phyloP scores from a whole-genome alignment of 2,113 vertebrate genomes.

The Euleptes europaea region DNA sequence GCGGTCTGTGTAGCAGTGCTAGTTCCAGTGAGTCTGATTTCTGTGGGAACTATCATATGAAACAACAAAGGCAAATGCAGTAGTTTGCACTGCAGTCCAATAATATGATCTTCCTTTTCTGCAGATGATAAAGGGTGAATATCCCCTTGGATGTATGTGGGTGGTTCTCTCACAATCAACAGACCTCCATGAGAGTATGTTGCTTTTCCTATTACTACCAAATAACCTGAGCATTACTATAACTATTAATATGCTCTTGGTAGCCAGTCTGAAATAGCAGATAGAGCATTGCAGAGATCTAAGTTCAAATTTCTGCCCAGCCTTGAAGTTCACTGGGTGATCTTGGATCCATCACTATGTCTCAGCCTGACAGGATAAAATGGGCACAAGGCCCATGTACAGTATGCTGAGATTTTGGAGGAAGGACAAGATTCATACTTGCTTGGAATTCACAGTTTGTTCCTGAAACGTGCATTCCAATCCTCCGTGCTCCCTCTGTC shows the following conservation, averaged over 20 bases:
- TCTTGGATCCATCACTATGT: no score
- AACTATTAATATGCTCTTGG: not conserved
- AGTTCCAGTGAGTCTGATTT: no score
- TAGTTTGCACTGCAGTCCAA: no score
- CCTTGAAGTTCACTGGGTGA: not conserved
- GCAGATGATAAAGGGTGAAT: not conserved
- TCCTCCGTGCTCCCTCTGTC: not conserved
- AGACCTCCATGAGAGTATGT: not conserved
- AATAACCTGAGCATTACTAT: not conserved
- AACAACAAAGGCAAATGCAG: no score
- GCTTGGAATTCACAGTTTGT: not conserved
- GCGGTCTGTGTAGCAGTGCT: no score
- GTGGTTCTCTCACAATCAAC: not conserved
- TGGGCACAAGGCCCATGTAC: not conserved
- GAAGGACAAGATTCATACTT: not conserved
- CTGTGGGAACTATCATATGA: no score
- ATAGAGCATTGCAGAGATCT: not conserved
- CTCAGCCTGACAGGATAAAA: not conserved
- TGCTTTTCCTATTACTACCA: not conserved
- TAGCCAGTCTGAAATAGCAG: not conserved
- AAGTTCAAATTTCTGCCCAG: not conserved
- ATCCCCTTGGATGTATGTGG: not conserved
- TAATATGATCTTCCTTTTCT: no score
- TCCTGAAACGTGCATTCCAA: not conserved
- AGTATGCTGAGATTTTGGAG: not conserved